phyloP scores from a whole-genome alignment of 2,888 invertebrate species.

The Spicauda simplicius region DNA sequence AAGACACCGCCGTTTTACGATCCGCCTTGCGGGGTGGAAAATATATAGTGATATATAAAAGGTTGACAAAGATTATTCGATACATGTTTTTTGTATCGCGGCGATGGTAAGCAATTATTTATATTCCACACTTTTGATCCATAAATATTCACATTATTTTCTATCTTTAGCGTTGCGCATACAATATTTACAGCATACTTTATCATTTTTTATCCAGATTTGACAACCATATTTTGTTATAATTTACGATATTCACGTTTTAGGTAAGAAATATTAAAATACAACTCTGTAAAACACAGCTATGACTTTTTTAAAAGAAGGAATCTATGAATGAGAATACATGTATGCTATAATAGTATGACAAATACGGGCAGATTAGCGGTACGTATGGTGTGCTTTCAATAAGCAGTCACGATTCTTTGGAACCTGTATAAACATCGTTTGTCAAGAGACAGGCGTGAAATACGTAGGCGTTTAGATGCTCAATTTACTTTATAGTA shows the following conservation, averaged over 20 bases:
- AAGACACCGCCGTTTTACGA: constrained; percentile 5
- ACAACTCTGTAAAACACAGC: no score
- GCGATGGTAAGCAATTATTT: constrained; percentile 27
- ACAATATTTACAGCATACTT: constrained; percentile 15
- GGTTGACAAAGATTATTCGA: constrained; percentile 15
- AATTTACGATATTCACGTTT: not conserved
- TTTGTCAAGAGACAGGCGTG: constrained; percentile 64
- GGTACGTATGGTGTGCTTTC: constrained; percentile 32
- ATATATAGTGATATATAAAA: constrained; percentile 19
- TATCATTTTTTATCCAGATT: constrained; percentile 15
- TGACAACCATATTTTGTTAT: not conserved
- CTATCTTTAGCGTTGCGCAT: not conserved
- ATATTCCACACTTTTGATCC: constrained; percentile 16
- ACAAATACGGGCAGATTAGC: constrained; percentile 25
- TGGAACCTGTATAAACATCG: constrained; percentile 53
- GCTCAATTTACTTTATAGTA: constrained; percentile 1
- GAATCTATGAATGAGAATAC: not conserved
- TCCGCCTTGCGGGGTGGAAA: constrained; percentile 8
- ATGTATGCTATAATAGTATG: constrained; percentile 20
- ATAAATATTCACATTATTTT: constrained; percentile 20
- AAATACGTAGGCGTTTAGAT: constrained; percentile 38
- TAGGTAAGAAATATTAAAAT: no score
- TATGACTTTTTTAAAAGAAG: not conserved
- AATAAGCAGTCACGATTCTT: constrained; percentile 43
- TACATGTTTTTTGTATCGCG: constrained; percentile 8